Conservation (phyloP, 2,888 invertebrate species). For the Rhimphoctona megacephalus region DNA sequence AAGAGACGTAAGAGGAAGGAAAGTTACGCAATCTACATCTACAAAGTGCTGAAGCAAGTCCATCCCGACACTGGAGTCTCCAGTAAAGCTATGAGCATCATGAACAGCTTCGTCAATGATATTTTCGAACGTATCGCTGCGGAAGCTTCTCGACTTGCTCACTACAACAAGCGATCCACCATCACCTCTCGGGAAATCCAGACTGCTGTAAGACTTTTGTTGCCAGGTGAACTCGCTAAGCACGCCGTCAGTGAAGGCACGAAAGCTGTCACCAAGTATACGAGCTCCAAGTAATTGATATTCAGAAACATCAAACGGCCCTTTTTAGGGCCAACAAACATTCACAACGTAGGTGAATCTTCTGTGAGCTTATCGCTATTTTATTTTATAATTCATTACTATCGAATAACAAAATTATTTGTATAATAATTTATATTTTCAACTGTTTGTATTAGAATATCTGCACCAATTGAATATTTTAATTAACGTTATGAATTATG, state of each 20-base stretch:
- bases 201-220: conserved; percentile 1
- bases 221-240: conserved; percentile 16
- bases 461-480: no score
- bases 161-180: not conserved
- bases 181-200: conserved; percentile 9
- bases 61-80: conserved; percentile 5
- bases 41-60: conserved; percentile 15
- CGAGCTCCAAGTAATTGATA: not conserved
- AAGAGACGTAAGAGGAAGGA: not conserved
- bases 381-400: no score
- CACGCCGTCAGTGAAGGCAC: conserved; percentile 19
- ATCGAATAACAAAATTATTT: no score
- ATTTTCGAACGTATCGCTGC: conserved; percentile 17
- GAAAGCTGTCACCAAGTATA: not conserved
- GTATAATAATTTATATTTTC: no score
- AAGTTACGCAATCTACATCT: not conserved
- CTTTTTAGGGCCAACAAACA: conserved; percentile 21
- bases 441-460: no score
- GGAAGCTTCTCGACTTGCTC: not conserved
- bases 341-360: not conserved
- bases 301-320: not conserved
- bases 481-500: no score
- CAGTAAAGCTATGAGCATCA: conserved; percentile 4
- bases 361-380: not conserved
- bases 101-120: conserved; percentile 28